Evolutionary conservation across 2,113 vertebrate genomes (phyloP).

Genomic region (Pedetes capensis): DNA sequence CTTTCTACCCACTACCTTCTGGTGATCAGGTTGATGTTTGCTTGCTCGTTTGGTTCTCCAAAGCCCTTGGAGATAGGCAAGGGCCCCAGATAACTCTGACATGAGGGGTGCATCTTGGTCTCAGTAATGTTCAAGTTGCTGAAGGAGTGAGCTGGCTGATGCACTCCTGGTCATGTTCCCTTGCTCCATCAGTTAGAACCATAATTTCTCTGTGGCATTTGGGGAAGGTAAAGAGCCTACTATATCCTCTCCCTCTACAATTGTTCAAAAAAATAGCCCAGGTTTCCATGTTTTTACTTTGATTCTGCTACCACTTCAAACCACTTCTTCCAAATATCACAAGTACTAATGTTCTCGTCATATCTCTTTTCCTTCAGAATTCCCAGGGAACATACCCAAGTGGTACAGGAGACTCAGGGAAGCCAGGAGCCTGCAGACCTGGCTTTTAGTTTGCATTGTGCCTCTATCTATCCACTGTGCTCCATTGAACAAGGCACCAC

Average conservation of each 20-base stretch:
- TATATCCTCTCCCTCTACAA: background rate
- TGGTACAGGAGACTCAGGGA: background rate
- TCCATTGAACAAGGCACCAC: background rate
- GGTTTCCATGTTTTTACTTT: background rate
- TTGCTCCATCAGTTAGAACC: background rate
- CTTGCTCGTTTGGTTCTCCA: background rate
- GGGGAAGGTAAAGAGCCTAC: background rate
- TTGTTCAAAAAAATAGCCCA: background rate
- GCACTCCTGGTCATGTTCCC: rapidly evolving
- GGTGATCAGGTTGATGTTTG: background rate
- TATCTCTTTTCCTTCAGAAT: background rate
- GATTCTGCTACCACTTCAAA: background rate
- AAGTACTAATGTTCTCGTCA: background rate
- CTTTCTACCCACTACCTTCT: background rate
- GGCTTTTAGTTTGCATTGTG: background rate
- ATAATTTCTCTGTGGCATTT: background rate
- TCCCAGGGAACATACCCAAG: background rate
- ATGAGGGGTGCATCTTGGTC: background rate
- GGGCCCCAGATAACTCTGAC: background rate
- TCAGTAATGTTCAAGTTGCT: background rate
- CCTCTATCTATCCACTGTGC: background rate
- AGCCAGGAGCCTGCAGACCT: background rate
- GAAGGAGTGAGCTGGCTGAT: background rate
- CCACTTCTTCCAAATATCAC: background rate
- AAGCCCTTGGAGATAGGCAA: background rate